phyloP scores from a whole-genome alignment of 2,888 invertebrate species.

The Notocelia uddmanniana region DNA sequence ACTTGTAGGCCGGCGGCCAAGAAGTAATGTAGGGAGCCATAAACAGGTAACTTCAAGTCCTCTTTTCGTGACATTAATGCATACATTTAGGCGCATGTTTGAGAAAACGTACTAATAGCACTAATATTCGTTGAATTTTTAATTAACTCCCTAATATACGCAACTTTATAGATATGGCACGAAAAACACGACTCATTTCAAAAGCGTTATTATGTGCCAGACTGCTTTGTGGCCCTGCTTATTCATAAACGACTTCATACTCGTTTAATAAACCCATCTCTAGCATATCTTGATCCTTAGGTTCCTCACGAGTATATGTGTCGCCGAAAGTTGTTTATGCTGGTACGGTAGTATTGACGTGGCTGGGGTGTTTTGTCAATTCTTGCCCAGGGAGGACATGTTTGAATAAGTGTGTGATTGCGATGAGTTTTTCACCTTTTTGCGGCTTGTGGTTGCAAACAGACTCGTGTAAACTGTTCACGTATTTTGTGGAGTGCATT shows the following conservation, averaged over 20 bases:
- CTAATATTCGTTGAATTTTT: conserved; percentile 16
- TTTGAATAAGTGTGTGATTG: conserved; percentile 85
- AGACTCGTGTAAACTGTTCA: conserved; percentile 23
- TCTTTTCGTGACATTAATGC: too few species aligned
- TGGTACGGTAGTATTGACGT: background rate
- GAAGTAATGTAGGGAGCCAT: too few species aligned
- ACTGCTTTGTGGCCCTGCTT: conserved; percentile 64
- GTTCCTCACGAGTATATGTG: background rate
- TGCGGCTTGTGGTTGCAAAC: conserved; percentile 23
- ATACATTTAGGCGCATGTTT: too few species aligned
- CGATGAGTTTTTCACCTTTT: conserved; percentile 48
- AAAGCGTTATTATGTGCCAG: conserved; percentile 67
- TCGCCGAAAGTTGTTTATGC: background rate
- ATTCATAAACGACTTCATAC: background rate
- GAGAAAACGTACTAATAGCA: background rate
- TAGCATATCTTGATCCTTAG: background rate
- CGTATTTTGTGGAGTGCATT: conserved; percentile 14
- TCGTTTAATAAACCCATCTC: background rate
- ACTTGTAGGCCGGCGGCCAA: too few species aligned
- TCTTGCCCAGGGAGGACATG: conserved; percentile 63
- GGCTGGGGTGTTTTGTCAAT: background rate
- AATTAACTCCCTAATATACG: conserved; percentile 36
- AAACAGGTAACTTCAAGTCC: too few species aligned
- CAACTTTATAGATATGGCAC: conserved; percentile 25
- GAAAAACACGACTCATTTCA: conserved; percentile 52